Evolutionary conservation across 2,113 vertebrate species (phyloP), one percentile per base, ranked within the genome.

Genomic region (Podocnemis expansa): DNA sequence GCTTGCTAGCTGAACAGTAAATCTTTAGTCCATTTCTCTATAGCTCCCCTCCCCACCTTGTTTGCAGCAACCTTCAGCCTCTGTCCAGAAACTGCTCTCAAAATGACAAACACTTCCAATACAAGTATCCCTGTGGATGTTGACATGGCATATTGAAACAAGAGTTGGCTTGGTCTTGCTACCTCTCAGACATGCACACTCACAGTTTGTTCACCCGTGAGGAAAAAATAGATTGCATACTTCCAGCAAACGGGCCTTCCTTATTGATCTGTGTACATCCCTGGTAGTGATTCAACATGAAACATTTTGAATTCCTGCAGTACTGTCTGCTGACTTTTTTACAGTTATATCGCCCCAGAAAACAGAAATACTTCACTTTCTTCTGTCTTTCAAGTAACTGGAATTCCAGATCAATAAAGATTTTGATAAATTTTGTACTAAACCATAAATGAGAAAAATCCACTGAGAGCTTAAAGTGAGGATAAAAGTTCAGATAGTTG

Each of bases 21-120:
- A 90, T 96, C 85, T 89, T 96, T 79, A 94, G 80, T 89, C 91
- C 73, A 95, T 97, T 96, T 95, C 89, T 96, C 45, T 85, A 87
- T 49, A 56, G 31, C 79, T 82, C 24, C 31, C 45, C 45, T 93
- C 47, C 47, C 47, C 10, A 6, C 47, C 47, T 8, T 58, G 16
- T 31, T 84, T 93, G 63, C 88, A 93, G 58, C 21, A 93, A 85
- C 87, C 80, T 89, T 41, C 45, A 85, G 70, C 27, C 63, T n/a
- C 58, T 87, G 89, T 63, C 82, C 52, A 92, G 82, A 89, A 94
- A 90, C 38, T 63, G 13, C 34, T 94, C 92, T 93, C 84, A 89
- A 90, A 47, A 85, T 95, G 86, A 91, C 82, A 96, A 94, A 96
- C 21, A 31, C 47, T 47, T 47, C 47, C 6, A 47, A 10, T 10